A percentile compares a stretch with the other conserved stretches of the same genome.
phyloP scores from a whole-genome alignment of 1,140 invertebrate genomes.

The Drosophila pandora region DNA sequence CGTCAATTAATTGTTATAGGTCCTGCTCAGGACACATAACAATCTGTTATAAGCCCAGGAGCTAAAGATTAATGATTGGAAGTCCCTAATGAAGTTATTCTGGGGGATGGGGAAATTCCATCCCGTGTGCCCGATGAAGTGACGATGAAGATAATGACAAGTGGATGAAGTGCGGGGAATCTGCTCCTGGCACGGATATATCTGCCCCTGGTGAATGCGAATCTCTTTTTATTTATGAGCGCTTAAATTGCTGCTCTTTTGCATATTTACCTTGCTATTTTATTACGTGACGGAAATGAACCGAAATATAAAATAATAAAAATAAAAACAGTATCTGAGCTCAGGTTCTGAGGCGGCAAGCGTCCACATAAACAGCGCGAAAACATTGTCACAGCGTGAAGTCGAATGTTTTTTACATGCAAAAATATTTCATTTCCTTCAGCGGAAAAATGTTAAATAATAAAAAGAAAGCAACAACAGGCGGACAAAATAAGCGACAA shows the following conservation, averaged over 20 bases:
- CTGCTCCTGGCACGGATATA: background rate
- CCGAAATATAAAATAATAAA: constrained; percentile 65
- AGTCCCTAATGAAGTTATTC: constrained; percentile 56
- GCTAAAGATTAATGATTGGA: constrained; percentile 69
- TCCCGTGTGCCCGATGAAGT: constrained; percentile 1
- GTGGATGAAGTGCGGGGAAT: constrained; percentile 16
- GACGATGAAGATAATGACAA: constrained; percentile 19
- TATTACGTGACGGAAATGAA: constrained; percentile 77
- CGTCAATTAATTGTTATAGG: constrained; percentile 61
- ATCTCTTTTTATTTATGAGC: constrained; percentile 66
- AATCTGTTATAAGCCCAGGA: constrained; percentile 39
- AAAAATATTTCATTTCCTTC: constrained; percentile 81
- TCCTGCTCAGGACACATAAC: constrained; percentile 43
- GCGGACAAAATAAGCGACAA: constrained; percentile 59
- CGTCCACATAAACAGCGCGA: constrained; percentile 67
- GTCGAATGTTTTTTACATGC: constrained; percentile 79
- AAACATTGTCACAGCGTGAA: constrained; percentile 78
- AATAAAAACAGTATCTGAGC: constrained; percentile 22
- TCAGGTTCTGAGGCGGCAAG: background rate
- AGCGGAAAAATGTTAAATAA: constrained; percentile 76
- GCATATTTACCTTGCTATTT: constrained; percentile 79
- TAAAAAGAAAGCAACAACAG: constrained; percentile 49
- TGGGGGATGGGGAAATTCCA: background rate
- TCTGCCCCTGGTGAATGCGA: constrained; percentile 5
- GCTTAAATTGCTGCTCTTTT: constrained; percentile 62